Base-by-base conservation (phyloP, 2,113 vertebrate species). In the Spilogale gracilis region DNA sequence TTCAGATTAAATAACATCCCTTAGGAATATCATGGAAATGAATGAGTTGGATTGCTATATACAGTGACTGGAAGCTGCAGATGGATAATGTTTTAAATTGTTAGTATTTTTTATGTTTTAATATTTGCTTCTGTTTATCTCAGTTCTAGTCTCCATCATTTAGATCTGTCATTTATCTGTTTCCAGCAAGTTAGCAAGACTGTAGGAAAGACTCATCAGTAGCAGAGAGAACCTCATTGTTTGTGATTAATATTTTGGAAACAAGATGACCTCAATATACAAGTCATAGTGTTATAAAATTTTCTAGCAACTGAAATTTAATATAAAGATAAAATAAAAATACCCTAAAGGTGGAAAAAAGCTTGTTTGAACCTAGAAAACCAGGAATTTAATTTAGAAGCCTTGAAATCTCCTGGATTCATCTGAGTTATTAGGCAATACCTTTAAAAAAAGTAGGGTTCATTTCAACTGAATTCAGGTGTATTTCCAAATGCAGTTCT, bases 51-150 rank as follows among this genome's bases (percentile, higher is more conserved):
- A 93, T 96, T 91, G 54, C 96, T 98, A 83, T 80, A 91, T 97
- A n/a, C 25, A 71, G 63, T 93, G 58, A 82, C 76, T 65, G 56
- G 69, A 96, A 96, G 89, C 86, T 91, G 67, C 79, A 78, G 30
- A 96, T 89, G 52, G 32, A 73, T 32, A 79, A 73, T 94, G 27
- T 95, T 97, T 96, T 89, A 69, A 12, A 89, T 86, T 96, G 97
- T 97, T 91, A 93, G 86, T 93, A 94, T 97, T 95, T 97, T 93
- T 96, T 30, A 92, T 94, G 17, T 78, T 98, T 97, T 96, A 92
- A 89, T 80, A 79, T 87, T 21, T 96, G 13, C 81, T 91, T 60
- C 32, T 96, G 79, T 81, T 94, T 89, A 81, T 9, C 79, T 96
- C 30, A 80, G 76, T 97, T 98, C 60, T 32, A 97, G n/a, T 93